Evolutionary conservation across 2,888 invertebrate genomes (phyloP).

Genomic region (Actias luna): DNA sequence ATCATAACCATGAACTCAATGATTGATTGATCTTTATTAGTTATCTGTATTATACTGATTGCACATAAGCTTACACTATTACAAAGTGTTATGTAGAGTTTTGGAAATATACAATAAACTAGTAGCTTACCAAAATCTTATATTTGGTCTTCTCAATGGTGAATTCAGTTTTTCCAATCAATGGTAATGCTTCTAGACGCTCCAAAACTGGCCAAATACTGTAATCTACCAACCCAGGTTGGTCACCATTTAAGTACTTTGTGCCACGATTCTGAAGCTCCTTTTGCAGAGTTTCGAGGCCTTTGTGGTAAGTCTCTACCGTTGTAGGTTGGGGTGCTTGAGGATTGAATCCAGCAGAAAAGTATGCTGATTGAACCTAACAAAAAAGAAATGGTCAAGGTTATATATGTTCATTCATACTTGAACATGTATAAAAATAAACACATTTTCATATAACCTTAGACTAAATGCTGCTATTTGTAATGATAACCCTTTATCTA

Average conservation of each 20-base stretch:
- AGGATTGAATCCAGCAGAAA: constrained; percentile 73
- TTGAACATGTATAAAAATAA: background rate
- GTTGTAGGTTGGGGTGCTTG: constrained; percentile 57
- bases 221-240: constrained; percentile 90
- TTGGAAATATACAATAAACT: background rate
- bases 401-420: background rate
- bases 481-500: background rate
- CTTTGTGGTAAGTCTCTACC: constrained; percentile 78
- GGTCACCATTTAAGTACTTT: constrained; percentile 84
- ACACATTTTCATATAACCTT: background rate
- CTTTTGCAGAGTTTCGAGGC: constrained; percentile 84
- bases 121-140: constrained; percentile 83
- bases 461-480: background rate
- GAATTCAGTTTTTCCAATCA: constrained; percentile 83
- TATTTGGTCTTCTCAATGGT: constrained; percentile 85
- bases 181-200: constrained; percentile 77
- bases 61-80: background rate
- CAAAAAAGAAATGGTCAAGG: constrained; percentile 18
- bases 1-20: too few relatives aligned
- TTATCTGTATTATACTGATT: too few relatives aligned
- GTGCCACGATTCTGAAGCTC: constrained; percentile 84
- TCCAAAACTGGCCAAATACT: constrained; percentile 95
- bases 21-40: too few relatives aligned
- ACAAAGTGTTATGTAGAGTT: background rate
- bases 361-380: constrained; percentile 80